A percentile compares a stretch with the other conserved stretches of the same genome.
Evolutionary conservation across 2,797 vertebrate genomes (phyloP).

Genomic region (Aselliscus stoliczkanus): DNA sequence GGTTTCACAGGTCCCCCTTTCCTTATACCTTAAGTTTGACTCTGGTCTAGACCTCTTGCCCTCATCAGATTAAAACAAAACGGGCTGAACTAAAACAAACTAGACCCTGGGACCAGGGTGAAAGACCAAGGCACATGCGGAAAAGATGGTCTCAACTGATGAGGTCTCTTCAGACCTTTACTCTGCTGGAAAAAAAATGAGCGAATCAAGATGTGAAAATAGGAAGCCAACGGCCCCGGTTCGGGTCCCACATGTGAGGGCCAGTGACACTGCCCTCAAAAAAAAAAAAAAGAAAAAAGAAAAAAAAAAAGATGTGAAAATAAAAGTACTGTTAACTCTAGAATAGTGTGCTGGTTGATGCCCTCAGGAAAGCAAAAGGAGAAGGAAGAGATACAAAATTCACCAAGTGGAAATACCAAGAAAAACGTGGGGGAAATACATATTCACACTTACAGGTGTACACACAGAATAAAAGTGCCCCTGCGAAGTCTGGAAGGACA

Average conservation of each 20-base stretch:
- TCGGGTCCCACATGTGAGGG: too few species aligned
- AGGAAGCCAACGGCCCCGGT: too few species aligned
- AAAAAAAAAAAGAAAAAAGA: too few species aligned
- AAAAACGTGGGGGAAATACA: neutral
- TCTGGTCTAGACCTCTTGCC: neutral
- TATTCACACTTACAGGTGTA: neutral
- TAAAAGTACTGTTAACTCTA: neutral
- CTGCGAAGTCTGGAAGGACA: neutral
- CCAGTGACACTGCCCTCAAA: too few species aligned
- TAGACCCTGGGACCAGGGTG: neutral
- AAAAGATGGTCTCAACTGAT: neutral
- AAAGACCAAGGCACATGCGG: neutral
- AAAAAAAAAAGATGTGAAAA: slow-evolving; percentile 32
- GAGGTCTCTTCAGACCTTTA: neutral
- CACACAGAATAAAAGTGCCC: neutral
- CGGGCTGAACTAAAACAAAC: neutral
- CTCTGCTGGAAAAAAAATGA: neutral
- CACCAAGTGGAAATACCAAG: neutral
- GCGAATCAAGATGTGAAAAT: slow-evolving; percentile 13
- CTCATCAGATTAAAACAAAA: neutral
- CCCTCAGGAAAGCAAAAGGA: neutral
- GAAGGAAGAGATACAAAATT: neutral
- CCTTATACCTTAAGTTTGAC: neutral
- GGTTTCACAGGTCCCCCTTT: neutral
- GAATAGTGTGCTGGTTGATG: neutral